Conservation (phyloP, 2,113 vertebrate species). For the Bos taurus region DNA sequence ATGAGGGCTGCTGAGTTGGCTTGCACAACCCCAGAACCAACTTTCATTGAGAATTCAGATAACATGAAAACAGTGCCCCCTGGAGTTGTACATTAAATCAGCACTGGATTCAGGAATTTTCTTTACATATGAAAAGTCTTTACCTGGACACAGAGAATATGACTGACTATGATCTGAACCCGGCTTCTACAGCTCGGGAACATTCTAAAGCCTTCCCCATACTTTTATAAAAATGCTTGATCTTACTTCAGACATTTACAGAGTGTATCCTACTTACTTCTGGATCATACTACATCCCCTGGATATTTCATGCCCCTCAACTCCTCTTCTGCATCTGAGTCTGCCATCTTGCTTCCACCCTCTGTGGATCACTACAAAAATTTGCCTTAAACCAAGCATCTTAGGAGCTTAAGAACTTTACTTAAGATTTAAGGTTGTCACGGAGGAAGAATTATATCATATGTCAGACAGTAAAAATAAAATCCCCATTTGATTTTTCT, state of each 20-base stretch:
- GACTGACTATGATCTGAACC: not conserved
- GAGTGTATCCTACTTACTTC: not conserved
- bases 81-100: not conserved
- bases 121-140: not conserved
- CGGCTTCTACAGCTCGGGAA: not conserved
- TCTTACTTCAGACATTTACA: not conserved
- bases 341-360: not conserved
- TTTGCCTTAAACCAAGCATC: not conserved
- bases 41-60: not conserved
- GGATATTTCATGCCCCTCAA: not conserved
- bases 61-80: not conserved
- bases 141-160: not conserved
- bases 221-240: not conserved
- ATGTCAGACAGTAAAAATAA: not conserved
- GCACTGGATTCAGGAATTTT: not conserved
- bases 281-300: not conserved
- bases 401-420: conserved; percentile 7
- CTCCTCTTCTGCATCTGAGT: not conserved
- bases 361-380: not conserved
- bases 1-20: not conserved
- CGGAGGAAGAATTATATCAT: not conserved
- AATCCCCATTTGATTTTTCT: not conserved
- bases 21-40: not conserved
- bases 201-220: not conserved
- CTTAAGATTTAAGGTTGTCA: not conserved